Percentiles rank a stretch among this genome's conserved stretches.
Conservation (phyloP, 2,797 vertebrate genomes). For the Melanogrammus aeglefinus region DNA sequence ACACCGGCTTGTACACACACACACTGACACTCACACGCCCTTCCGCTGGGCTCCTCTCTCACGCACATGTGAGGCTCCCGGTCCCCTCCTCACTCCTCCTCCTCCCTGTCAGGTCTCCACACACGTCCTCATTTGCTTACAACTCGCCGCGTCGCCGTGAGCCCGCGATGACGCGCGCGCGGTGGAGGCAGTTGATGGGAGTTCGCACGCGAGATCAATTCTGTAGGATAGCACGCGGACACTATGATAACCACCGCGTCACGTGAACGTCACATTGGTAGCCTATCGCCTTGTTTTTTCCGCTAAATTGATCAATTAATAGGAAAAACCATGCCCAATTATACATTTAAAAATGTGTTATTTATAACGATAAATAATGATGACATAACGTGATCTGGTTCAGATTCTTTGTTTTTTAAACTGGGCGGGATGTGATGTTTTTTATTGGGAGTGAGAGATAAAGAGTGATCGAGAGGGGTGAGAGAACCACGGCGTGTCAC, state of each 20-base stretch:
- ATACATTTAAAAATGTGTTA: neutral
- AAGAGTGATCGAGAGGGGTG: neutral
- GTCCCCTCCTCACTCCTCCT: conserved; percentile 41
- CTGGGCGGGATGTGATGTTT: neutral
- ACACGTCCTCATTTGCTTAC: conserved; percentile 77
- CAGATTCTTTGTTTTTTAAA: neutral
- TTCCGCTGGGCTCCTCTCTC: conserved; percentile 2
- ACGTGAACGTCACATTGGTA: neutral
- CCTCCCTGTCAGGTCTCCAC: conserved; percentile 64
- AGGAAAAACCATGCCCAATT: neutral
- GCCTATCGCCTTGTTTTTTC: neutral
- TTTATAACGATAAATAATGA: neutral
- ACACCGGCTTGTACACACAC: conserved; percentile 47
- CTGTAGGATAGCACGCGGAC: neutral
- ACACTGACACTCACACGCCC: conserved; percentile 44
- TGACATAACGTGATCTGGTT: neutral
- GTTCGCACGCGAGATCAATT: neutral
- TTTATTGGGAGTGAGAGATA: neutral
- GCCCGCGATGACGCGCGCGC: conserved; percentile 67
- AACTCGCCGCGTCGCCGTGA: conserved; percentile 72
- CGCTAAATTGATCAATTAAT: neutral
- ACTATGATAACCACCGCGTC: no score
- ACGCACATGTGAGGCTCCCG: conserved; percentile 26
- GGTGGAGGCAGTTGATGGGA: neutral
- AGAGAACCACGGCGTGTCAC: neutral